Conservation (phyloP, 2,797 vertebrate species). For the Anguilla megastoma region DNA sequence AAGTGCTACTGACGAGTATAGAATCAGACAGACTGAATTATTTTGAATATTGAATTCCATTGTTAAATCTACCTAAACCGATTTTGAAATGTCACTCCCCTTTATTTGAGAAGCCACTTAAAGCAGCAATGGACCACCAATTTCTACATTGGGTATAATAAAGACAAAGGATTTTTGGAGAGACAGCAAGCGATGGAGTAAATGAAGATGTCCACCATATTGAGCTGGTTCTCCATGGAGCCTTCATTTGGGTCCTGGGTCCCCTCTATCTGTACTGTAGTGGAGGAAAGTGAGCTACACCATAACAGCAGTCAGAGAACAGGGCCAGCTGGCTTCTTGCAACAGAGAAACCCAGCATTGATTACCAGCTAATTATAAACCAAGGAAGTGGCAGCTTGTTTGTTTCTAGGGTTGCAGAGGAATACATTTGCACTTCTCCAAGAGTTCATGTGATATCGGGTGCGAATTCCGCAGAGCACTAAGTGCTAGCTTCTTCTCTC, state of each 20-base stretch:
- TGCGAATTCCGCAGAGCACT: conserved; percentile 72
- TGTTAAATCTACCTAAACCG: not conserved
- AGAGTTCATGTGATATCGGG: conserved; percentile 68
- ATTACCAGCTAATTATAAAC: conserved; percentile 79
- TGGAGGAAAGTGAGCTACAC: not conserved
- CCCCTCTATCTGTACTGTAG: not conserved
- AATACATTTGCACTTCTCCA: conserved; percentile 77
- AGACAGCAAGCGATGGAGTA: not conserved
- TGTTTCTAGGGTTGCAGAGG: conserved; percentile 75
- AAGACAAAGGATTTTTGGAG: too few relatives aligned
- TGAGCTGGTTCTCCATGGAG: not conserved
- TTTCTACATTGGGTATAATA: not conserved
- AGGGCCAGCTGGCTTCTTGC: conserved; percentile 55
- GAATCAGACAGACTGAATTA: not conserved
- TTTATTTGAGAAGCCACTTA: not conserved
- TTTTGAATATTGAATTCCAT: not conserved
- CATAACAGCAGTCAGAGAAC: conserved; percentile 8
- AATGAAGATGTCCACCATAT: not conserved
- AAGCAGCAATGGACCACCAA: not conserved
- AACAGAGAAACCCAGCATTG: conserved; percentile 65
- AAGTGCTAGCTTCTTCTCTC: conserved; percentile 64
- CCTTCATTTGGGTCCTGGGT: not conserved
- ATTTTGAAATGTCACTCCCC: not conserved
- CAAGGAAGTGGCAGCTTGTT: conserved; percentile 77
- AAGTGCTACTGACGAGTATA: not conserved